Evolutionary conservation across 2,113 vertebrate species (phyloP), one percentile per base, ranked within the genome.

Genomic region (Pachypanchax playfairii): DNA sequence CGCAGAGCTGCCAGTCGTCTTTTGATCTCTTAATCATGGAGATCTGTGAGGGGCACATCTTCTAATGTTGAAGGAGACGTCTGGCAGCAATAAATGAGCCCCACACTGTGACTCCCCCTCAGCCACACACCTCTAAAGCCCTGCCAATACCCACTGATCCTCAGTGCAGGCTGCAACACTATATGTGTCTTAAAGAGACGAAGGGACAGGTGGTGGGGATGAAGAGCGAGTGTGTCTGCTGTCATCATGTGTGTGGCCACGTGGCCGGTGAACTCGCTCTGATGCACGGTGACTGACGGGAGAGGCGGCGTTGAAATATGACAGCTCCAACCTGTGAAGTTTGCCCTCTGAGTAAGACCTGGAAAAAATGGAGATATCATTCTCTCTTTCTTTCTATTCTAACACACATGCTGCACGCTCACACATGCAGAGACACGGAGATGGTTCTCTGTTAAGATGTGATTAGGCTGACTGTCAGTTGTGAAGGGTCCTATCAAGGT

Each of bases 391-490:
- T 65, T 50, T 58, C 35, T 13, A 1, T 21, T 25, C 52, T 21
- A 36, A 20, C 53, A 43, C 62, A 63, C 48, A 53, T 55, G 36
- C 57, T 10, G 55, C 63, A 65, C 59, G 42, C 15, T 42, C 66
- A 55, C 66, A 59, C 60, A 44, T 41, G 64, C 42, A 69, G 52
- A 59, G 69, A 70, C 42, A 39, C 47, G 22, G 13, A 52, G 70
- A 85, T 69, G 56, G 61, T 66, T 68, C 72, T 82, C 75, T 81
- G 76, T 84, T 88, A 80, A 85, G 83, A 87, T 80, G 86, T 83
- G 79, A 89, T 89, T 85, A 89, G 83, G 71, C 73, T 38, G 79
- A 74, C 83, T 89, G 88, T 87, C 90, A 89, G 76, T 80, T 58
- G 64, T 82, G 75, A 80, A 52, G 54, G 57, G 61, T 79, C 67